phyloP scores from a whole-genome alignment of 2,113 vertebrate species.

The Lophius piscatorius region DNA sequence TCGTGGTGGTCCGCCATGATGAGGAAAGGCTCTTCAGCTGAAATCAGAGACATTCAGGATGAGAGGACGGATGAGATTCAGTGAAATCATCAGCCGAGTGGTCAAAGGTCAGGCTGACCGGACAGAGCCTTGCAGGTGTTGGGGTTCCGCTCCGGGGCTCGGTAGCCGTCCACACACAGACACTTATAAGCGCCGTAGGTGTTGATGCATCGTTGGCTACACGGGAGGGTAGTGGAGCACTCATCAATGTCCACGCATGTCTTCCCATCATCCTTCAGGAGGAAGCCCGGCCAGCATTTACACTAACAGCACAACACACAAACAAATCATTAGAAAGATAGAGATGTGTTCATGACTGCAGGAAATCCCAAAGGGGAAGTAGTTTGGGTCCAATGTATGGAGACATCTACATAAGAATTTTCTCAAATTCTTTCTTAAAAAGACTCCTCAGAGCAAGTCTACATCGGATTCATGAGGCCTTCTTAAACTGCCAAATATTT shows the following conservation, averaged over 20 bases:
- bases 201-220: conserved; percentile 97
- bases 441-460: too few species aligned
- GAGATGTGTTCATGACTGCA: too few species aligned
- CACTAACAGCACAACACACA: conserved; percentile 82
- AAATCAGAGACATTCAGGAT: conserved; percentile 23
- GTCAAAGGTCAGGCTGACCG: conserved; percentile 75
- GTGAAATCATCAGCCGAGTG: not conserved
- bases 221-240: conserved; percentile 91
- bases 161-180: conserved; percentile 92
- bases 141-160: conserved; percentile 85
- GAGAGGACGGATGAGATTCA: not conserved
- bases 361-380: too few species aligned
- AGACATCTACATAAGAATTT: too few species aligned
- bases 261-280: conserved; percentile 94
- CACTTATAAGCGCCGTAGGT: conserved; percentile 96
- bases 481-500: too few species aligned
- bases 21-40: conserved; percentile 96
- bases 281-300: conserved; percentile 98
- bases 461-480: too few species aligned
- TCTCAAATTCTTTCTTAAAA: too few species aligned
- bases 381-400: too few species aligned
- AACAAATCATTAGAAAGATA: too few species aligned
- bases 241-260: conserved; percentile 95
- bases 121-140: conserved; percentile 94
- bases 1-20: conserved; percentile 98